These are phyloP conservation scores for Eueides isabella DNA, from an alignment of 1,140 invertebrate species.

Conservation along the genomic window DNA sequence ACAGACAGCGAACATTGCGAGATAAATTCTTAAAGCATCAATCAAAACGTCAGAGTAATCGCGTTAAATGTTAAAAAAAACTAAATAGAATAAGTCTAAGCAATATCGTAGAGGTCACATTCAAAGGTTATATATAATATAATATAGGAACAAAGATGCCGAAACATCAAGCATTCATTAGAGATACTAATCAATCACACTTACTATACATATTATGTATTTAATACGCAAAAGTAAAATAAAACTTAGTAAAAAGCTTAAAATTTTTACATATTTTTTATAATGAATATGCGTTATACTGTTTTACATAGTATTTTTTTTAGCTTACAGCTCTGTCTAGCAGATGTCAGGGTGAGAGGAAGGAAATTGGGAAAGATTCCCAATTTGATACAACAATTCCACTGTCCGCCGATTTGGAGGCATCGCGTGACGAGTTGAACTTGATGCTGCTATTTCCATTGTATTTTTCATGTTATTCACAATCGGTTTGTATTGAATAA, in stretches of 20 bases:
- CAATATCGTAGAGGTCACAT: background rate
- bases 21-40: slow-evolving; percentile 10
- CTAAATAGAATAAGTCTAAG: background rate
- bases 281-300: no score
- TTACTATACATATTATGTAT: background rate
- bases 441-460: no score
- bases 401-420: no score
- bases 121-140: background rate
- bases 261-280: no score
- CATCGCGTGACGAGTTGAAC: no score
- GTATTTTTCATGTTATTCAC: no score
- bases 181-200: background rate
- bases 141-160: background rate
- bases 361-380: no score
- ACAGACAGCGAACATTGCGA: background rate
- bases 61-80: slow-evolving; percentile 9
- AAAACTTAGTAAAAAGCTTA: background rate
- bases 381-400: no score
- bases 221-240: background rate
- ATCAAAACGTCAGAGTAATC: background rate
- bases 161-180: background rate
- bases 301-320: no score
- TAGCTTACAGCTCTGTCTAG: no score
- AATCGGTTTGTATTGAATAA: no score
- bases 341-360: no score